Conservation (phyloP, 2,113 vertebrate genomes). For the Scomber colias region DNA sequence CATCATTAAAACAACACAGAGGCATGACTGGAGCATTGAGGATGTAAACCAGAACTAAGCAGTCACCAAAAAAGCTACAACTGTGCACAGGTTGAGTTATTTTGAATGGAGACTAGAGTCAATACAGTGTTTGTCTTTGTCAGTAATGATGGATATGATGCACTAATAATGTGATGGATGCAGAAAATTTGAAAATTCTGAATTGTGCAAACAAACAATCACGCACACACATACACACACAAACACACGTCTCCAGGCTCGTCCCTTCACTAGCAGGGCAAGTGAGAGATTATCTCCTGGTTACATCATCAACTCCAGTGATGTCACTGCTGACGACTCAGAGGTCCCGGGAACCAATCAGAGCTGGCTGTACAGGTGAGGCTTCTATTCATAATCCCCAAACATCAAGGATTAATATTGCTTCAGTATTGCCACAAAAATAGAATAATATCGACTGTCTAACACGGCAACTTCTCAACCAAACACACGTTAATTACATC, state of each 20-base stretch:
- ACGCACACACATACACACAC: constrained; percentile 1
- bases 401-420: constrained; percentile 84
- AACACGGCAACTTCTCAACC: constrained; percentile 74
- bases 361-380: constrained; percentile 69
- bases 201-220: constrained; percentile 59
- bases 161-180: constrained; percentile 37
- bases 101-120: constrained; percentile 28
- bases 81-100: constrained; percentile 42
- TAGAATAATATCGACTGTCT: constrained; percentile 66
- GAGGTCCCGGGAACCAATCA: constrained; percentile 67
- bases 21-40: constrained; percentile 61
- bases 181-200: constrained; percentile 32
- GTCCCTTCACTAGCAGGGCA: constrained; percentile 41
- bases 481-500: constrained; percentile 50
- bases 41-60: constrained; percentile 58
- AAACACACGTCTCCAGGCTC: constrained; percentile 26
- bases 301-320: constrained; percentile 75
- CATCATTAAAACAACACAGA: constrained; percentile 40
- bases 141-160: constrained; percentile 20
- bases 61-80: constrained; percentile 38
- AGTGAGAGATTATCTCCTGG: constrained; percentile 71
- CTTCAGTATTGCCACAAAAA: constrained; percentile 86
- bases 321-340: constrained; percentile 64
- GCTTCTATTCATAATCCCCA: constrained; percentile 63
- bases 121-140: constrained; percentile 61